phyloP scores from a whole-genome alignment of 2,888 invertebrate genomes.

The Dinocampus coccinellae region DNA sequence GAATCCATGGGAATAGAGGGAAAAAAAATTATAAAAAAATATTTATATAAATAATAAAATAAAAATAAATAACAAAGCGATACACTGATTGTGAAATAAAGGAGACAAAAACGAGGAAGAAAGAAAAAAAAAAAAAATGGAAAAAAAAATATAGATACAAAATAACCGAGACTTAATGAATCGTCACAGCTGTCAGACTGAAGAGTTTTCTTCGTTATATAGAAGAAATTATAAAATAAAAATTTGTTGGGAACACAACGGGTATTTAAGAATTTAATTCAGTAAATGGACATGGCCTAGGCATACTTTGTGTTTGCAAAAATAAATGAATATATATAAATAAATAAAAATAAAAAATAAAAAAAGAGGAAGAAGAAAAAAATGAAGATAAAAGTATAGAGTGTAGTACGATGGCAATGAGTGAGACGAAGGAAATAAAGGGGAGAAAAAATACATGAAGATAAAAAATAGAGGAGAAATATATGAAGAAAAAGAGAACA shows the following conservation, averaged over 20 bases:
- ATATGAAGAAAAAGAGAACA: not conserved
- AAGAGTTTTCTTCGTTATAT: constrained; percentile 21
- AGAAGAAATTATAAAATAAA: not conserved
- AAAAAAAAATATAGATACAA: no score
- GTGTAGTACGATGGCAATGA: not conserved
- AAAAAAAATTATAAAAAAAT: not conserved
- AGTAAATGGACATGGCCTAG: not conserved
- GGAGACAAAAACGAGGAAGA: no score
- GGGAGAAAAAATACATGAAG: not conserved
- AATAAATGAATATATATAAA: constrained; percentile 17
- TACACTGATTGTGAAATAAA: not conserved
- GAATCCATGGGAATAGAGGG: not conserved
- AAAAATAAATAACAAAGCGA: not conserved
- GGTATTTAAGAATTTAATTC: constrained; percentile 5
- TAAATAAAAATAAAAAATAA: constrained; percentile 17
- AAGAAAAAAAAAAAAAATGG: no score
- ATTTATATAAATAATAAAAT: not conserved
- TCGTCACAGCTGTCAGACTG: constrained; percentile 26
- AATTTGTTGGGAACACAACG: not conserved
- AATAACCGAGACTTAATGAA: constrained; percentile 27
- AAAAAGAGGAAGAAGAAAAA: constrained; percentile 9
- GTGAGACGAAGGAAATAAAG: not conserved
- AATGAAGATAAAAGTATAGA: constrained; percentile 11
- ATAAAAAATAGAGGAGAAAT: not conserved
- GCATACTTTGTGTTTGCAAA: constrained; percentile 26